Evolutionary conservation across 2,797 vertebrate genomes (phyloP).

Genomic region (Spea hammondii): DNA sequence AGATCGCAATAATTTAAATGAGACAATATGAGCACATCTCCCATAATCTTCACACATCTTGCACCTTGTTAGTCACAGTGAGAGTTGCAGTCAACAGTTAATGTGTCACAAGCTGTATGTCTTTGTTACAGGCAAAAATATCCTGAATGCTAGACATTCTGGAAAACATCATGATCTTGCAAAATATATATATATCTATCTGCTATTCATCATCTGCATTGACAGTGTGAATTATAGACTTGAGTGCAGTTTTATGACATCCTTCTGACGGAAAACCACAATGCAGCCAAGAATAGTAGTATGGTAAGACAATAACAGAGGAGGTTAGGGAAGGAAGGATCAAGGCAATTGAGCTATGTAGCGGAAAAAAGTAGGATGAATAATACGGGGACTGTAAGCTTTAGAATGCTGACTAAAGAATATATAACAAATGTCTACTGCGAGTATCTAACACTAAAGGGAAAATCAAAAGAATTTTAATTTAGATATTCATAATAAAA

Average conservation of each 20-base stretch:
- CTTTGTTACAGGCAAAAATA: not conserved
- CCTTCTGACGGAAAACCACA: not conserved
- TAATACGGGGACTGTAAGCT: not conserved
- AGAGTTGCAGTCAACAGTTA: too few species aligned
- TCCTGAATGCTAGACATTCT: not conserved
- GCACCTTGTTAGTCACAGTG: too few species aligned
- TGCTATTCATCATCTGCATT: conserved; percentile 2
- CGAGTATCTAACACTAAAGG: not conserved
- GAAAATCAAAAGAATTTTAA: conserved; percentile 31
- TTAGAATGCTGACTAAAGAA: not conserved
- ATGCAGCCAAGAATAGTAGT: not conserved
- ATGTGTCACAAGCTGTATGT: not conserved
- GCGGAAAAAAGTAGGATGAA: not conserved
- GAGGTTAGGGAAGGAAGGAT: not conserved
- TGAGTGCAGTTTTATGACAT: conserved; percentile 2
- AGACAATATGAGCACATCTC: too few species aligned
- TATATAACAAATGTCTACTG: conserved; percentile 15
- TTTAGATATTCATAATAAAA: conserved; percentile 37
- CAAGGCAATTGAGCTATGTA: not conserved
- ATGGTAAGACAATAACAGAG: not conserved
- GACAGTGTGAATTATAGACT: not conserved
- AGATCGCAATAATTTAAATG: too few species aligned
- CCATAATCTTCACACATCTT: too few species aligned
- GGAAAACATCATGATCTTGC: not conserved
- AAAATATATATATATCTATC: not conserved